Evolutionary conservation across 2,888 invertebrate species (phyloP).

Genomic region (Sipunculus nudus): DNA sequence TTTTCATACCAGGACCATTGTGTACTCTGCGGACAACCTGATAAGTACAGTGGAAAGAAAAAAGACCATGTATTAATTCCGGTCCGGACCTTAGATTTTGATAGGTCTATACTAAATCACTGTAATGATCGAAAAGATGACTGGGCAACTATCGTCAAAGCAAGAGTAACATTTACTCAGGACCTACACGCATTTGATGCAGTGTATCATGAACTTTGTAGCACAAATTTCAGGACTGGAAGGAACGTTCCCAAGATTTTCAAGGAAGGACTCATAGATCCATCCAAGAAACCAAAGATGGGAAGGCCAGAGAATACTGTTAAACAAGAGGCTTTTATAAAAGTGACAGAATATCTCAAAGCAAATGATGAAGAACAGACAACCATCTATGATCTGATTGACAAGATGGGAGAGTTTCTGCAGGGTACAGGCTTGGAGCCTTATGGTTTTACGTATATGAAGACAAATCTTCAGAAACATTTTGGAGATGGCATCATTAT

Average conservation of each 20-base stretch:
- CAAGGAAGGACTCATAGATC: background rate
- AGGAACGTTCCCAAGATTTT: background rate
- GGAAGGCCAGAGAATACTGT: background rate
- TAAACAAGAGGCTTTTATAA: slow-evolving; percentile 6
- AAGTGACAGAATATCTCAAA: slow-evolving; percentile 5
- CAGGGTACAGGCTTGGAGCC: background rate
- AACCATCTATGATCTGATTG: slow-evolving; percentile 3
- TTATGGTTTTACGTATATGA: slow-evolving; percentile 31
- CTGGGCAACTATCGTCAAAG: background rate
- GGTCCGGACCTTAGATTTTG: too few relatives aligned
- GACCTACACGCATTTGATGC: slow-evolving; percentile 14
- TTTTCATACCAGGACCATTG: too few relatives aligned
- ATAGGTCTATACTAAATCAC: too few relatives aligned
- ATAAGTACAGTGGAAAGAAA: too few relatives aligned
- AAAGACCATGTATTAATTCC: too few relatives aligned
- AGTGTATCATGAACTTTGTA: slow-evolving; percentile 12
- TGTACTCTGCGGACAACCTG: too few relatives aligned
- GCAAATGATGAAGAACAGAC: slow-evolving; percentile 18
- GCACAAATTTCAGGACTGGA: slow-evolving; percentile 9
- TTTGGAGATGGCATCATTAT: slow-evolving; percentile 37
- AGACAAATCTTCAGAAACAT: slow-evolving; percentile 30
- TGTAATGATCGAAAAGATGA: slow-evolving; percentile 4
- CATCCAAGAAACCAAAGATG: background rate
- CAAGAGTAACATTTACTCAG: background rate
- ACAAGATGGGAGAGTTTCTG: slow-evolving; percentile 1